phyloP scores from a whole-genome alignment of 2,888 invertebrate genomes.

The Ganaspis brasiliensis region DNA sequence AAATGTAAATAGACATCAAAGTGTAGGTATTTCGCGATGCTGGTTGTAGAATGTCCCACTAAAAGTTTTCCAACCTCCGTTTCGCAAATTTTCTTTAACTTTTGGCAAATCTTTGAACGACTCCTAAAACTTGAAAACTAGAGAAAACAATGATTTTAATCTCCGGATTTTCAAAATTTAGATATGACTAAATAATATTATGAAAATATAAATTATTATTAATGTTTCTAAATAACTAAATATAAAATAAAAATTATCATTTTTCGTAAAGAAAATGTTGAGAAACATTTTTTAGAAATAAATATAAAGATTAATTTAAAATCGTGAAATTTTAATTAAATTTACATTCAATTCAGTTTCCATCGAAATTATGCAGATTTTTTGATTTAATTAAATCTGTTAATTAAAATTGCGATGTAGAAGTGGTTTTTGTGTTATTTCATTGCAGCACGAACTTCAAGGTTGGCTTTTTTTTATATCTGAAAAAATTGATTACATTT shows the following conservation, averaged over 20 bases:
- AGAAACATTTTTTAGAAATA: too few relatives aligned
- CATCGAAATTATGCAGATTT: neutral
- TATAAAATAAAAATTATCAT: too few relatives aligned
- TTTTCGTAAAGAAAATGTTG: too few relatives aligned
- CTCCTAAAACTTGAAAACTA: neutral
- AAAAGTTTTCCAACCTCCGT: conserved; percentile 56
- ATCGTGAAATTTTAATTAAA: too few relatives aligned
- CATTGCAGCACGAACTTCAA: neutral
- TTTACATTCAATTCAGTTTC: conserved; percentile 16
- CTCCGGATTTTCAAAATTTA: too few relatives aligned
- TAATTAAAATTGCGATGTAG: conserved; percentile 7
- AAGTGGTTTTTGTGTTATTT: neutral
- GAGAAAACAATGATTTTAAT: too few relatives aligned
- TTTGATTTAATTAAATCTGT: conserved; percentile 11
- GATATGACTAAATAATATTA: too few relatives aligned
- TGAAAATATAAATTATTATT: too few relatives aligned
- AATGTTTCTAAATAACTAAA: too few relatives aligned
- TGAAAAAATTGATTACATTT: too few relatives aligned
- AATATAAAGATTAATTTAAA: too few relatives aligned
- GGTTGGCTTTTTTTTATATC: neutral
- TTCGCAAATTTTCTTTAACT: neutral
- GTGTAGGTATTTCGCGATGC: conserved; percentile 12
- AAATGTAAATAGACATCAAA: conserved; percentile 70
- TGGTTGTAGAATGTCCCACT: conserved; percentile 37
- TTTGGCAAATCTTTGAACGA: neutral